Evolutionary conservation across 2,888 invertebrate genomes (phyloP), one percentile per base, ranked within the genome.

Genomic region (Schizaphis graminum): DNA sequence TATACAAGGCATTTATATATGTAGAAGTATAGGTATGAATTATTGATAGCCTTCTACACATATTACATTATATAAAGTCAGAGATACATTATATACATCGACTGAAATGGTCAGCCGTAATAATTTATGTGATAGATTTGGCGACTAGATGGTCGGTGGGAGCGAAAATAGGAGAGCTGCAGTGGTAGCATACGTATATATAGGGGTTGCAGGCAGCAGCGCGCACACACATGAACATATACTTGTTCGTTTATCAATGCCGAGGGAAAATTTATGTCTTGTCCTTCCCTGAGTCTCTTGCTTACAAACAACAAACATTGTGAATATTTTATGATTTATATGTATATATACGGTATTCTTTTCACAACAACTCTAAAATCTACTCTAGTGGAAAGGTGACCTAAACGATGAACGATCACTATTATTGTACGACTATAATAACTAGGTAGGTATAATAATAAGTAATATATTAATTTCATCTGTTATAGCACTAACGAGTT

Each of bases 81-180:
- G 8, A 35, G 35, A 77, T 77, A 77, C 77, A 35, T 77, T 47
- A 86, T 86, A 47, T 47, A n/a, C 67, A 35, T 49, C 47, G 44
- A 67, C 47, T 67, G 90, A 49, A 90, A 90, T 67, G 67, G 35
- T 67, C 47, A 90, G 24, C 47, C 67, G 47, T 35, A 49, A 90
- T 47, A 44, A 86, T 91, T 26, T 91, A 53, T 84, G 53, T 56
- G 91, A 91, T 84, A 56, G 91, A 84, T 91, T 56, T 91, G 41
- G 8, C n/a, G 91, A 84, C 84, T 56, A 84, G 93, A 84, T 67
- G 35, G 94, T 94, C 61, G 94, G 89, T 57, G 90, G 91, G 85
- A 49, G 57, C 61, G n/a, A 67, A 67, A 35, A 67, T 35, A 35
- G 77, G 35, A 77, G 21, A 77, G 8, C 7, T 21, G 35, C 21